Percentiles rank a stretch among this genome's conserved stretches.
These are phyloP conservation scores for Lottia scabra DNA, from an alignment of 2,888 invertebrate species.

Conservation along the genomic window DNA sequence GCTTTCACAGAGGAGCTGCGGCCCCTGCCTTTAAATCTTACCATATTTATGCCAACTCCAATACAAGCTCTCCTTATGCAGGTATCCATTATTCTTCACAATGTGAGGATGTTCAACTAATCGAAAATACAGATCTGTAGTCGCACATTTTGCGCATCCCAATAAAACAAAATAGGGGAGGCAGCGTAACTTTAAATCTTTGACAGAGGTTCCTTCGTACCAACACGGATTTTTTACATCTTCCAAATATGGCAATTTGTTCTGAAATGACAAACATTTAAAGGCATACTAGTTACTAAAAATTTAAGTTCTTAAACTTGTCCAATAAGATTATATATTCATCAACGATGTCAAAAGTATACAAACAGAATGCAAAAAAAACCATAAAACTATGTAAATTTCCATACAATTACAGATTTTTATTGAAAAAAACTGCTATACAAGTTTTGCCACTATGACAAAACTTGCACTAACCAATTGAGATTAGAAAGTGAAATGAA, in stretches of 20 bases:
- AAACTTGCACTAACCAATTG: too few relatives aligned
- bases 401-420: too few relatives aligned
- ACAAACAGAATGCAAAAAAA: too few relatives aligned
- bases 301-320: too few relatives aligned
- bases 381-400: too few relatives aligned
- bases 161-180: conserved; percentile 37
- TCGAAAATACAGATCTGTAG: conserved; percentile 33
- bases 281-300: too few relatives aligned
- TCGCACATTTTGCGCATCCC: conserved; percentile 34
- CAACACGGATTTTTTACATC: conserved; percentile 38
- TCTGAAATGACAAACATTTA: conserved; percentile 14
- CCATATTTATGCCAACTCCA: conserved; percentile 37
- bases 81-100: conserved; percentile 23
- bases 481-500: too few relatives aligned
- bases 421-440: too few relatives aligned
- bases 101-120: conserved; percentile 29
- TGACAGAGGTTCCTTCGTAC: conserved; percentile 11
- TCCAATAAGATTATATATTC: too few relatives aligned
- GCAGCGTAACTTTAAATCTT: conserved; percentile 16
- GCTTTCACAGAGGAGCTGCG: too few relatives aligned
- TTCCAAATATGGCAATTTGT: conserved; percentile 23
- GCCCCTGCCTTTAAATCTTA: neutral
- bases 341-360: too few relatives aligned
- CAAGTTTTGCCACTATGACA: too few relatives aligned
- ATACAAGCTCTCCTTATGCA: conserved; percentile 34